phyloP scores from a whole-genome alignment of 2,797 vertebrate genomes.

The Anas acuta region DNA sequence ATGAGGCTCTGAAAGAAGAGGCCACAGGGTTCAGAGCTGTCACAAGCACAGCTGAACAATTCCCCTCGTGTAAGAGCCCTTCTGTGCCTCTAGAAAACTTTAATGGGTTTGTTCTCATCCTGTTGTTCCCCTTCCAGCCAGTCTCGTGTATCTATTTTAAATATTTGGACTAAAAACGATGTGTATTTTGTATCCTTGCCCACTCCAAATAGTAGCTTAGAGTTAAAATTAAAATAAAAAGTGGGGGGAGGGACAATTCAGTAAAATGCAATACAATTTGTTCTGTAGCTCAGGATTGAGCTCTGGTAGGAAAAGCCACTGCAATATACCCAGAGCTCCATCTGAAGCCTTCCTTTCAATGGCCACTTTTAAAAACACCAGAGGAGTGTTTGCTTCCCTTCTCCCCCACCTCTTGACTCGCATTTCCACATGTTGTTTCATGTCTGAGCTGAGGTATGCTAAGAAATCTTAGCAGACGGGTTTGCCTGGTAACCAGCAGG shows the following conservation, averaged over 20 bases:
- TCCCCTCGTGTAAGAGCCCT: neutral
- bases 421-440: neutral
- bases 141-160: slow-evolving; percentile 13
- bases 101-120: slow-evolving; percentile 28
- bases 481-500: slow-evolving; percentile 12
- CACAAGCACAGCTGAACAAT: slow-evolving; percentile 13
- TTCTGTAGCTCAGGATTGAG: neutral
- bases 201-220: neutral
- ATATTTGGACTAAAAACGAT: slow-evolving; percentile 41
- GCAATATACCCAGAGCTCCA: neutral
- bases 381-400: neutral
- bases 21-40: neutral
- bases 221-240: neutral
- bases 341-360: neutral
- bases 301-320: neutral
- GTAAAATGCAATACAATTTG: neutral
- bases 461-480: slow-evolving; percentile 17
- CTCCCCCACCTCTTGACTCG: neutral
- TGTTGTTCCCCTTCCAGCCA: neutral
- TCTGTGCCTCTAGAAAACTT: neutral
- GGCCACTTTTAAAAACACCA: neutral
- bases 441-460: neutral
- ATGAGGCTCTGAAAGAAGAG: neutral
- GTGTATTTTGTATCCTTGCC: neutral
- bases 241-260: neutral